Base-by-base conservation (phyloP, 2,113 vertebrate genomes). In the Vidua macroura region DNA sequence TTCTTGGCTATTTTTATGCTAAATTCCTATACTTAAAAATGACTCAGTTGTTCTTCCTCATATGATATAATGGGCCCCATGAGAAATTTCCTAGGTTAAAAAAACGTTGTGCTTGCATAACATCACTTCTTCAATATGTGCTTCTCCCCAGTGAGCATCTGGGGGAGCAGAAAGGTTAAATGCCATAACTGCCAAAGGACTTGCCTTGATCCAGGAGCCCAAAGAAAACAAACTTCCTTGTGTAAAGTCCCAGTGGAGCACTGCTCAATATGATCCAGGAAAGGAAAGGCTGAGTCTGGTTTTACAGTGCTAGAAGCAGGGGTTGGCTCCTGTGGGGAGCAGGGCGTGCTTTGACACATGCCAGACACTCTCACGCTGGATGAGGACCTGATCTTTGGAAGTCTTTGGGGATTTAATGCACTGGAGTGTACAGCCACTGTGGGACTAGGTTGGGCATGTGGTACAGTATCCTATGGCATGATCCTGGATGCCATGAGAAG, bases 1-100 rank as follows among this genome's bases (percentile, higher is more conserved):
- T 95, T 96, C 77, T 89, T 81, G 56, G 43, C 86, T 86, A 81
- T 91, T 96, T 93, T 86, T 84, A 14, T 86, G 20, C 52, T 81
- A 74, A 33, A 53, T 60, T 92, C 48, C 55, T 86, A 13, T 72
- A 44, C 33, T 91, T 78, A 22, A 84, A 86, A 94, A 84, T 95
- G 48, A 93, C 73, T 95, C 89, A 48, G 56, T 94, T 94, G 21
- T 92, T 96, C 86, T 90, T 86, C 79, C 44, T 76, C 33, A 4
- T 87, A 68, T 24, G 72, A 28, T 83, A 84, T 78, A 91, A 94
- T 89, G 33, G 28, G 55, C 21, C 91, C 51, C 68, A 55, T 35
- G 89, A 74, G 95, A 86, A 78, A 89, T 84, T 59, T 51, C 31
- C 44, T 39, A 39, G 43, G 64, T 93, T 86, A 52, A 68, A 39